These are phyloP conservation scores for Erpetoichthys calabaricus DNA, from an alignment of 2,797 vertebrate species.

Conservation along the genomic window DNA sequence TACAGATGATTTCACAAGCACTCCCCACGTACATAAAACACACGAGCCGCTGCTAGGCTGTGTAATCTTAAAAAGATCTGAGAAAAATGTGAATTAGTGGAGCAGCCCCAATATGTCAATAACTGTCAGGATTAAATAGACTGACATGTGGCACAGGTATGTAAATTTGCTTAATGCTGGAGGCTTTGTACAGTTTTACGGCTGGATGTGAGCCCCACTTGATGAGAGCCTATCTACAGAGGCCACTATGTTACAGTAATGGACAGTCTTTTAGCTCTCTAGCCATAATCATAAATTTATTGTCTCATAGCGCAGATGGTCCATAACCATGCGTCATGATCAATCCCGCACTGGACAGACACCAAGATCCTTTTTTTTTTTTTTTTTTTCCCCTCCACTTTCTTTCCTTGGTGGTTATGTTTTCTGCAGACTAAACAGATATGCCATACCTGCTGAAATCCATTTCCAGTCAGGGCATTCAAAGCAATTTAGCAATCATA, in stretches of 20 bases:
- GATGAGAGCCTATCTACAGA: slow-evolving; percentile 45
- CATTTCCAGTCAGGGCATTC: slow-evolving; percentile 32
- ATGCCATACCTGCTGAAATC: slow-evolving; percentile 35
- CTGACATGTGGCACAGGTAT: slow-evolving; percentile 29
- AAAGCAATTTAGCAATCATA: slow-evolving; percentile 34
- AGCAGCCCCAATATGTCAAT: slow-evolving; percentile 18
- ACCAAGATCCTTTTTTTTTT: slow-evolving; percentile 34
- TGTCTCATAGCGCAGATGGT: slow-evolving; percentile 61
- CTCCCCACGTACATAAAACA: too few relatives aligned
- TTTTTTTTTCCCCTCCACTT: slow-evolving; percentile 10
- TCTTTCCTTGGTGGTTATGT: slow-evolving; percentile 37
- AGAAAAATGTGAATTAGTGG: slow-evolving; percentile 8
- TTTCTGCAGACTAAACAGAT: slow-evolving; percentile 51
- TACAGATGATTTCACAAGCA: too few relatives aligned
- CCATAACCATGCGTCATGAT: slow-evolving; percentile 63
- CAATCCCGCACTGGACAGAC: slow-evolving; percentile 32
- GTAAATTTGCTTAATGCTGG: slow-evolving; percentile 31
- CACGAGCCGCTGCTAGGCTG: neutral
- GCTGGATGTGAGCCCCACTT: slow-evolving; percentile 25
- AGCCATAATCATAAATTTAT: slow-evolving; percentile 57
- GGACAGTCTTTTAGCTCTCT: slow-evolving; percentile 59
- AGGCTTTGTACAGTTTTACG: slow-evolving; percentile 25
- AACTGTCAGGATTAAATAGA: slow-evolving; percentile 26
- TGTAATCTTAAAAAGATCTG: slow-evolving; percentile 11
- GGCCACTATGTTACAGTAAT: slow-evolving; percentile 56